Conservation (phyloP, 37 sponge, comb jelly and placozoan genomes). For the Oopsacas minuta region DNA sequence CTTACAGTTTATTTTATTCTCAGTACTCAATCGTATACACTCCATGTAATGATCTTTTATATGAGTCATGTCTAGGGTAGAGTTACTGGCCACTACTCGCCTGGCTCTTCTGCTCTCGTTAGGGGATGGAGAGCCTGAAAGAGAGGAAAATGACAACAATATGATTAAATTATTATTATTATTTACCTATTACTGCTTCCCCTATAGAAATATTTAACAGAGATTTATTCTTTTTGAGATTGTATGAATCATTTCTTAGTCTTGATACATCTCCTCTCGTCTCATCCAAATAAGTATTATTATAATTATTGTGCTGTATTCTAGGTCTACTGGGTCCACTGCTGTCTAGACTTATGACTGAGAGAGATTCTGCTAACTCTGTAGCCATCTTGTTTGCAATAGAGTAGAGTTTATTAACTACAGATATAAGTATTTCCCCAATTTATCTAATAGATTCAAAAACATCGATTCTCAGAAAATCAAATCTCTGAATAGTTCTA, state of each 20-base stretch:
- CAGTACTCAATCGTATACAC: conserved; percentile 90
- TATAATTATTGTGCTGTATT: not conserved
- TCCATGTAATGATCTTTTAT: conserved; percentile 79
- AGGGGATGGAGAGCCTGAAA: not conserved
- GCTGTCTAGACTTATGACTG: not conserved
- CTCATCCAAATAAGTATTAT: not conserved
- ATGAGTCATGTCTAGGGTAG: conserved; percentile 27
- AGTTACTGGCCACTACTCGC: not conserved
- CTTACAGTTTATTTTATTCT: conserved; percentile 95
- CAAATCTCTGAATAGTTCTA: too few species aligned
- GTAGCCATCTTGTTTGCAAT: too few species aligned
- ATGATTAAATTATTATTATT: not conserved
- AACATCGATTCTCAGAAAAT: too few species aligned
- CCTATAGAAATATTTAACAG: not conserved
- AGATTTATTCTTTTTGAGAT: not conserved
- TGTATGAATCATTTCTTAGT: not conserved
- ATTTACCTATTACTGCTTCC: not conserved
- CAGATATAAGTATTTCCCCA: too few species aligned
- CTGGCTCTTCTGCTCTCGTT: not conserved
- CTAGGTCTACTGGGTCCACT: not conserved
- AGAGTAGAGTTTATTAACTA: too few species aligned
- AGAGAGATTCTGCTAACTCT: not conserved
- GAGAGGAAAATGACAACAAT: not conserved
- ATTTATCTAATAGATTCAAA: too few species aligned
- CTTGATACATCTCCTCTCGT: not conserved